A percentile compares a stretch with the other conserved stretches of the same genome.
These are phyloP conservation scores for Gambelia wislizenii DNA, from an alignment of 2,797 vertebrate species.

Conservation along the genomic window DNA sequence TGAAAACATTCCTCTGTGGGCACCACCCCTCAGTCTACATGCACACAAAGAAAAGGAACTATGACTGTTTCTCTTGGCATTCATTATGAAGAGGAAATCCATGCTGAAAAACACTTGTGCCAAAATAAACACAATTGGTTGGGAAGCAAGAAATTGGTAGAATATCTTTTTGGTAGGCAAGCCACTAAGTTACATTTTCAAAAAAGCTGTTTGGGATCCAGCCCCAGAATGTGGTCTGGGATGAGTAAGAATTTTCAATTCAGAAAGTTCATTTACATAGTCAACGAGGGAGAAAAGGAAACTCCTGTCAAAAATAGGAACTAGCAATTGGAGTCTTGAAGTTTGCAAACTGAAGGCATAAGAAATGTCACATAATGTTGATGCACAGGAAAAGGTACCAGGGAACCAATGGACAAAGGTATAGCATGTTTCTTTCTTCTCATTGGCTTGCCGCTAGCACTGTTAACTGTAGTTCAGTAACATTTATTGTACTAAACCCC, in stretches of 20 bases:
- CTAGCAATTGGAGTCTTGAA: not conserved
- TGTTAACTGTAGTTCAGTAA: not conserved
- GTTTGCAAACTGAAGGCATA: not conserved
- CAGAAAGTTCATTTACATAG: not conserved
- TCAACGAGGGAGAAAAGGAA: conserved; percentile 7
- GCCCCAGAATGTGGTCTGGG: not conserved
- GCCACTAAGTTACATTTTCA: conserved; percentile 19
- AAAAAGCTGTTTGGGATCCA: not conserved
- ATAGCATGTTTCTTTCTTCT: not conserved
- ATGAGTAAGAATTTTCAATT: conserved; percentile 4
- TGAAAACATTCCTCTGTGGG: not conserved
- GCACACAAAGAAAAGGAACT: conserved; percentile 12
- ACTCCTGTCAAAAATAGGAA: not conserved
- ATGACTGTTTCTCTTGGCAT: conserved; percentile 25
- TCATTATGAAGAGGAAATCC: conserved; percentile 6
- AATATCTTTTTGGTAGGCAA: conserved; percentile 27
- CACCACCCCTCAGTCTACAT: not conserved
- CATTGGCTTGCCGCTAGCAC: not conserved
- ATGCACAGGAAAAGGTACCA: not conserved
- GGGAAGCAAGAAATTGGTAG: conserved; percentile 16
- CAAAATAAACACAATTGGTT: conserved; percentile 23
- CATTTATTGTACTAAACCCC: not conserved
- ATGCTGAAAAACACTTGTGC: not conserved
- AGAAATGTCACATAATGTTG: not conserved
- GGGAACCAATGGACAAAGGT: not conserved